Evolutionary conservation across 2,797 vertebrate species (phyloP).

Genomic region (Limnodromus scolopaceus): DNA sequence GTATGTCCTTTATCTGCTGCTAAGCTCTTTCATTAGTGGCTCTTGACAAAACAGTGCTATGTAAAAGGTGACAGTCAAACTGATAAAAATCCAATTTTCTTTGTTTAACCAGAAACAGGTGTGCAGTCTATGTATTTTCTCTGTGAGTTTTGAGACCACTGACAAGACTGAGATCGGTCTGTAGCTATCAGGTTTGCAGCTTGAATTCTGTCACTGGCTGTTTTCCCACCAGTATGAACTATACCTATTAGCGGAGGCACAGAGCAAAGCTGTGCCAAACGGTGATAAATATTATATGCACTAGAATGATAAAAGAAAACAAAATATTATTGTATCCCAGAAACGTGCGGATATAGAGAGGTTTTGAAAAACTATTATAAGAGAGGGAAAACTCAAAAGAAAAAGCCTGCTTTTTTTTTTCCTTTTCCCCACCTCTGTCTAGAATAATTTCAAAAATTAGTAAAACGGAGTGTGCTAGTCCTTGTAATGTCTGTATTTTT

Average conservation of each 20-base stretch:
- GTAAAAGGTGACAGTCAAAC: neutral
- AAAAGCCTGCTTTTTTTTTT: neutral
- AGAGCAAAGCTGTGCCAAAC: neutral
- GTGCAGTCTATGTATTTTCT: neutral
- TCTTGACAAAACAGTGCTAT: conserved; percentile 23
- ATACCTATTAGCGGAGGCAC: neutral
- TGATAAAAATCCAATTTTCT: conserved; percentile 42
- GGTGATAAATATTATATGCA: neutral
- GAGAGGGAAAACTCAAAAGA: neutral
- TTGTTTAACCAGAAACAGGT: conserved; percentile 17
- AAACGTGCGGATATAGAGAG: neutral
- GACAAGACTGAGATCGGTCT: neutral
- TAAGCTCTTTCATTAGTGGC: conserved; percentile 26
- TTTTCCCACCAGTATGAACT: neutral
- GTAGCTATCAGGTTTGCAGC: neutral
- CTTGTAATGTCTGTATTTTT: neutral
- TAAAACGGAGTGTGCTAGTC: neutral
- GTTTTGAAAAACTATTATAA: neutral
- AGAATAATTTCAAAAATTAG: neutral
- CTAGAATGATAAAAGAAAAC: neutral
- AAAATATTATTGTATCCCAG: neutral
- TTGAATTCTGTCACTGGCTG: neutral
- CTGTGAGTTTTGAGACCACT: neutral
- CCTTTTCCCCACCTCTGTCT: neutral
- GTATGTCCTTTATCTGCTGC: neutral